Conservation (phyloP, 2,888 invertebrate species). For the Chymomyza caudatula region DNA sequence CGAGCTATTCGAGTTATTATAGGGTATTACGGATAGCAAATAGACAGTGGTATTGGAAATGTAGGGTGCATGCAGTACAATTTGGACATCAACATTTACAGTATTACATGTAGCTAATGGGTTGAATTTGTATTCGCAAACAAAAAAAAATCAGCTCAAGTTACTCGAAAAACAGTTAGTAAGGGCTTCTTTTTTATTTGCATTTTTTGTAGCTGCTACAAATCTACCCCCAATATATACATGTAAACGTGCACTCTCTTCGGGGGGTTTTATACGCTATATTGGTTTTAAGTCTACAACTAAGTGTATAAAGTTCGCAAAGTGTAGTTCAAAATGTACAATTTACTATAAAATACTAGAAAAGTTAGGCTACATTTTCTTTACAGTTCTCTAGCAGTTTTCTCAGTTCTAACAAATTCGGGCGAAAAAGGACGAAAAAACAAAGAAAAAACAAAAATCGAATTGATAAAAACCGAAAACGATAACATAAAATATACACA, state of each 20-base stretch:
- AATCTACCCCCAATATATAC: slow-evolving; percentile 28
- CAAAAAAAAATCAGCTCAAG: neutral
- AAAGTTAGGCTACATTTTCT: neutral
- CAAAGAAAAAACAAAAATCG: slow-evolving; percentile 26
- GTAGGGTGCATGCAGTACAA: slow-evolving; percentile 33
- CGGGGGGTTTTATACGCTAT: neutral
- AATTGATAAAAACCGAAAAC: slow-evolving; percentile 55
- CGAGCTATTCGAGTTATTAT: slow-evolving; percentile 6
- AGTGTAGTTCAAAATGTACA: neutral
- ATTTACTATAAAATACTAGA: neutral
- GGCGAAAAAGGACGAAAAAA: slow-evolving; percentile 9
- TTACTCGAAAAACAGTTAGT: too few relatives aligned
- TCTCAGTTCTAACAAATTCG: neutral
- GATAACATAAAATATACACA: slow-evolving; percentile 40
- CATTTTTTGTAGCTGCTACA: slow-evolving; percentile 13
- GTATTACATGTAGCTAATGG: slow-evolving; percentile 23
- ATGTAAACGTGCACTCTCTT: slow-evolving; percentile 10
- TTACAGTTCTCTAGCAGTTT: neutral
- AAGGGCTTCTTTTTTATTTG: neutral
- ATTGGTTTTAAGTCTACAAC: slow-evolving; percentile 8
- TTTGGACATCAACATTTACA: slow-evolving; percentile 1
- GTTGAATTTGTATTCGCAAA: neutral
- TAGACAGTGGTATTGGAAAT: neutral
- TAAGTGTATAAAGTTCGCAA: neutral
- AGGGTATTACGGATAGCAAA: slow-evolving; percentile 15